Base-by-base conservation (phyloP, 2,888 invertebrate species). In the Leptogaster cylindrica region DNA sequence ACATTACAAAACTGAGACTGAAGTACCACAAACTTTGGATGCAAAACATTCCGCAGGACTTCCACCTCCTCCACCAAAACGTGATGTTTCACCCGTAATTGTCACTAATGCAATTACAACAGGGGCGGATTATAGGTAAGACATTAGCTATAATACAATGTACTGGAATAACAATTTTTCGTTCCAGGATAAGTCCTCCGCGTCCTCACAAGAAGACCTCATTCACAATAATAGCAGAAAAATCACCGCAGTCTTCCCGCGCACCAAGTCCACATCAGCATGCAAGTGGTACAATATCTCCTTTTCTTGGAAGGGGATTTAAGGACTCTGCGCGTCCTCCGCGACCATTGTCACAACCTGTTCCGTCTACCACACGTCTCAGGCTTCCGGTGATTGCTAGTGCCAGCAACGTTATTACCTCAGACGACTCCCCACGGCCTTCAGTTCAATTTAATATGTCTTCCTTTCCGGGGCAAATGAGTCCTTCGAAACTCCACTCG, bases 161-260 rank as follows among this genome's bases (percentile, higher is more conserved):
- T n/a, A n/a, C n/a, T n/a, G n/a, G n/a, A n/a, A n/a, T 31, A 16
- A 7, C 1, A 12, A 12, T 4, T 16, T 31, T 0, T 2, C 46
- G 27, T 44, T 44, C 55, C 50, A 80, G 80, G 68, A 77, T 79
- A 25, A 76, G 76, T 5, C 77, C 79, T 48, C 73, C 78, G 2
- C 84, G 88, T 68, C 81, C 85, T 67, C 88, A 88, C 74, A 84
- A 86, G 66, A 87, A 88, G 76, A 84, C 87, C 5, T 87, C 89
- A 2, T 90, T 90, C 77, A 88, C 89, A 70, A 89, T 90, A 72
- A 82, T 90, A 67, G 83, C 87, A 10, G 87, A 88, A 71, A 77
- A 82, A 55, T 80, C 84, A 2, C 83, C 86, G 3, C 78, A 79
- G 44, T 80, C 82, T 12, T 84, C 86, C 10, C 81, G 84, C 4